Evolutionary conservation across 2,797 vertebrate genomes (phyloP).

Genomic region (Bradypodion pumilum): DNA sequence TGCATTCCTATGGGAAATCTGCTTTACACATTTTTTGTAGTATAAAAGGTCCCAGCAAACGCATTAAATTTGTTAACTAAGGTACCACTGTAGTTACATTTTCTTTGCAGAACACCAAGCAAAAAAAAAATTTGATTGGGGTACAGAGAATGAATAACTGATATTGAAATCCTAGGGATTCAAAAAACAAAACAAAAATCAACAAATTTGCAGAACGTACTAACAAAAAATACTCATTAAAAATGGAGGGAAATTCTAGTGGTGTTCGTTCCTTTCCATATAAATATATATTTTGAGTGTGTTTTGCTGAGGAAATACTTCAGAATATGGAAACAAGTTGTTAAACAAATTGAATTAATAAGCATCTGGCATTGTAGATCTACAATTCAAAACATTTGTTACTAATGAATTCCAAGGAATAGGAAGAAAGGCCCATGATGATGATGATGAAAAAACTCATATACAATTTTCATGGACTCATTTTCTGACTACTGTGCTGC

Average conservation of each 20-base stretch:
- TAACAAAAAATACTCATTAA: constrained; percentile 62
- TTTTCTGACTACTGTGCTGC: constrained; percentile 60
- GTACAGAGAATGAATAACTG: constrained; percentile 15
- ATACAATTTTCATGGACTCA: constrained; percentile 62
- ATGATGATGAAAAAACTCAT: constrained; percentile 62
- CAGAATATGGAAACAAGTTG: constrained; percentile 44
- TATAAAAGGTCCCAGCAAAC: too few relatives aligned
- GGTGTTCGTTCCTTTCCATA: constrained; percentile 61
- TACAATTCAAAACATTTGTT: constrained; percentile 62
- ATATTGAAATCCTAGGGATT: constrained; percentile 53
- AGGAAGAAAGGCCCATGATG: constrained; percentile 47
- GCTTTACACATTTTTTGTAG: too few relatives aligned
- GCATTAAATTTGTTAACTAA: too few relatives aligned
- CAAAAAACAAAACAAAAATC: not conserved
- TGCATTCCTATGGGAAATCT: too few relatives aligned
- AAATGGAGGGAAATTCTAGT: constrained; percentile 55
- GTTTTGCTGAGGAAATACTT: constrained; percentile 43
- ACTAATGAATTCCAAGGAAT: constrained; percentile 59
- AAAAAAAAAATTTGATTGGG: constrained; percentile 49
- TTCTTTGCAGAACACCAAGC: constrained; percentile 55
- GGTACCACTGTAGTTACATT: too few relatives aligned
- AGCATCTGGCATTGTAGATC: constrained; percentile 55
- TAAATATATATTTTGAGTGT: constrained; percentile 60
- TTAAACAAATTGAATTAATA: constrained; percentile 50
- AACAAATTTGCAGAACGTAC: constrained; percentile 40